Percentiles rank a stretch among this genome's conserved stretches.
phyloP scores from a whole-genome alignment of 2,113 vertebrate genomes.

The Lota lota region DNA sequence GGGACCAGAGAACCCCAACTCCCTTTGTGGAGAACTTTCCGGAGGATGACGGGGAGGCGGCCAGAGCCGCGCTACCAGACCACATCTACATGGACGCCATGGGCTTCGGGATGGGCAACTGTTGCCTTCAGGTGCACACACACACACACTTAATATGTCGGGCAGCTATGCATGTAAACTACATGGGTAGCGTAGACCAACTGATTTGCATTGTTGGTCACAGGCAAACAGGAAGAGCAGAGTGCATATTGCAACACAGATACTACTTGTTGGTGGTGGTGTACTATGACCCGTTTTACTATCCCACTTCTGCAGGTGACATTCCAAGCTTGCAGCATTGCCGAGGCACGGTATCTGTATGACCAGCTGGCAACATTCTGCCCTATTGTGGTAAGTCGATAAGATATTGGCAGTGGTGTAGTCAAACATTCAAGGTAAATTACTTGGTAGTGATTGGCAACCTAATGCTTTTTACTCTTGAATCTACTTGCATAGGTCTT shows the following conservation, averaged over 20 bases:
- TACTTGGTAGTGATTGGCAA: not conserved
- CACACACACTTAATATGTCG: not conserved
- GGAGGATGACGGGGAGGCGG: conserved; percentile 85
- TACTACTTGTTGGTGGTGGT: conserved; percentile 51
- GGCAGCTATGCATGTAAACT: not conserved
- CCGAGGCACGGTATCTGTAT: conserved; percentile 94
- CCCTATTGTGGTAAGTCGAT: conserved; percentile 90
- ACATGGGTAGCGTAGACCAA: not conserved
- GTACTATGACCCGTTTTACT: conserved; percentile 46
- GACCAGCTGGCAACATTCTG: conserved; percentile 97
- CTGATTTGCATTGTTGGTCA: too few relatives aligned
- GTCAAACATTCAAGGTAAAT: not conserved
- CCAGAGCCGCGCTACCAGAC: conserved; percentile 81
- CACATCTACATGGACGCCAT: conserved; percentile 98
- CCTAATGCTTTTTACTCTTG: not conserved
- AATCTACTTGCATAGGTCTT: not conserved
- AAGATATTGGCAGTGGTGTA: too few relatives aligned
- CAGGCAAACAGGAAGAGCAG: too few relatives aligned
- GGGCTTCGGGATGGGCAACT: conserved; percentile 99
- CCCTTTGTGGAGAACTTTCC: conserved; percentile 90
- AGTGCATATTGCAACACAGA: not conserved
- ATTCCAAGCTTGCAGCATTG: conserved; percentile 98
- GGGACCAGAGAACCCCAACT: conserved; percentile 85
- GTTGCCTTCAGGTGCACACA: conserved; percentile 89
- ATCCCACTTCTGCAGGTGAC: conserved; percentile 81